Evolutionary conservation across 2,113 vertebrate species (phyloP), one percentile per base, ranked within the genome.

Genomic region (Scomber japonicus): DNA sequence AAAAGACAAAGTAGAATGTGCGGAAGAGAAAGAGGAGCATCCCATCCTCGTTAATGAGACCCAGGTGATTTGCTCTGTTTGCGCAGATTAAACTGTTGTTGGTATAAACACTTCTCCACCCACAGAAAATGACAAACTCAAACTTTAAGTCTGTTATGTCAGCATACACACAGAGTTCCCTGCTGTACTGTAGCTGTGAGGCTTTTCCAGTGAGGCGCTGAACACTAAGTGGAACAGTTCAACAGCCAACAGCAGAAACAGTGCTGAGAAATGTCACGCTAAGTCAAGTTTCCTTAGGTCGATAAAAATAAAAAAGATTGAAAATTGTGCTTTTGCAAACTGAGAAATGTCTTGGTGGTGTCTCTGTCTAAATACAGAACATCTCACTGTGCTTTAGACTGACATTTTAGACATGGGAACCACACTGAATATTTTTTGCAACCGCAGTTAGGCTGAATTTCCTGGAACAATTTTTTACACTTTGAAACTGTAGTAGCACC

Each of bases 101-200:
- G 53, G 75, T 81, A 44, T 79, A 76, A 83, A 82, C 60, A 75
- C 44, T 59, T 81, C 75, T 80, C 74, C 82, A 6, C 79, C 79
- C 68, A 81, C 44, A 70, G 53, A 15, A 71, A 75, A 35, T 44
- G 74, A 85, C 64, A 78, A 78, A 76, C 12, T 44, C 35, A 13
- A 80, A 64, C 7, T 4, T 40, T 40, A 40, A 40, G 21, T 27
- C 62, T 72, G 21, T 57, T 56, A 51, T 48, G 49, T 57, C 21
- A 49, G 46, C 8, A 24, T 6, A 45, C 13, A 61, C 11, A 50
- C 64, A 49, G 13, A 51, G 54, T 9, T 49, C 21, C 27, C 66
- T 49, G 27, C 84, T 82, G 76, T 45, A 67, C 66, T 48, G 63
- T 31, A 55, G 48, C 80, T 87, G 59, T 17, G 2, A 76, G 63